Evolutionary conservation across 2,888 invertebrate genomes (phyloP), one percentile per base, ranked within the genome.

Genomic region (Hartigia nigra): DNA sequence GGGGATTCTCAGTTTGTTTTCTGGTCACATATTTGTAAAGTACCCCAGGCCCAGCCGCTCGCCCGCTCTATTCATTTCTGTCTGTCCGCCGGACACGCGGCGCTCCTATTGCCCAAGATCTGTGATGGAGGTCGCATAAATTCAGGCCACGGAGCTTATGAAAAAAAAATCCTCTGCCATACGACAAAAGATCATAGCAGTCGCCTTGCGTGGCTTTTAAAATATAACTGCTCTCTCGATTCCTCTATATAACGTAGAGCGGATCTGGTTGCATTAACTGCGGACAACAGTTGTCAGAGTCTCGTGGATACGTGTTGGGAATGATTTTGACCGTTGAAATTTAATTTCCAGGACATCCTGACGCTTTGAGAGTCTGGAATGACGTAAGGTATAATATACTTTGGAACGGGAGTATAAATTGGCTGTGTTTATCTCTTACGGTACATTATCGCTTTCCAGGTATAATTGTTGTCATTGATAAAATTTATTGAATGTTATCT

Each of bases 11-110:
- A 84, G 85, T 89, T 87, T 89, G 87, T 89, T 90, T 90, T 90
- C 90, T 86, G 87, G 90, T 90, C 90, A 90, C 90, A 90, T 90
- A 90, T 90, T 89, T 88, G 90, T 88, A 89, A 90, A 90, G 89
- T 88, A 90, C 87, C 88, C 86, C 77, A 84, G 86, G 84, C 84
- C 83, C 84, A 82, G 84, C 84, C 75, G 37, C 77, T 34, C 36
- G 75, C 76, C 69, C 81, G 86, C 86, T 89, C 90, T 88, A 90
- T 90, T 90, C 89, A 90, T 90, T 90, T 86, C 86, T 87, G 88
- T 87, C 87, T 82, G 86, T 83, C 85, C 80, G 55, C 75, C 79
- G 78, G 79, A 76, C 77, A 76, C n/a, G 75, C 76, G 70, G 36
- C 34, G 55, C 81, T 81, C 72, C 82, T 83, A 84, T 84, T 84